These are phyloP conservation scores for Arothron firmamentum DNA, from an alignment of 2,113 vertebrate genomes.

Conservation along the genomic window DNA sequence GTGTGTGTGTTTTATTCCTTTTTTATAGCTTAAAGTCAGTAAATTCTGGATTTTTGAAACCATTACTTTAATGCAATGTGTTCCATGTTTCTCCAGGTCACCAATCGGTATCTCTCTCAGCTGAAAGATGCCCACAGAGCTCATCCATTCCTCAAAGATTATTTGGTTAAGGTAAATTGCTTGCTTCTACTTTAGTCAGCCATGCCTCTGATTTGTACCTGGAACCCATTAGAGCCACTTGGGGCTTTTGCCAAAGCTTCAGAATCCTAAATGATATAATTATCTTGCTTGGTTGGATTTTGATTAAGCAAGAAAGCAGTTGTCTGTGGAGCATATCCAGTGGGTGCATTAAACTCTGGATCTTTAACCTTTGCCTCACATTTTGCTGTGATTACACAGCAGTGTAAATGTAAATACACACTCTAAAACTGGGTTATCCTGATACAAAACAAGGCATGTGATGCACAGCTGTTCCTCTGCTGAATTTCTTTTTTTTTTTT, in stretches of 20 bases:
- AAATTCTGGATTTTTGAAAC: not conserved
- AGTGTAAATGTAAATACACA: constrained; percentile 46
- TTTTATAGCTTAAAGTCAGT: not conserved
- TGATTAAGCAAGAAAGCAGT: not conserved
- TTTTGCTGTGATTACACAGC: constrained; percentile 13
- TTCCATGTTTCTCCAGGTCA: constrained; percentile 77
- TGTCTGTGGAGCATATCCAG: constrained; percentile 35
- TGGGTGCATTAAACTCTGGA: constrained; percentile 22
- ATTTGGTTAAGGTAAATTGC: constrained; percentile 84
- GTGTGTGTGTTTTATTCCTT: not conserved
- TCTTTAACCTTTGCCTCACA: constrained; percentile 34
- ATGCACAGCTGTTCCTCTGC: constrained; percentile 22
- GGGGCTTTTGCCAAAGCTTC: not conserved
- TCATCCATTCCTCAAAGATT: constrained; percentile 93
- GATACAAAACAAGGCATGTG: constrained; percentile 15
- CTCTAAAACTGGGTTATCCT: constrained; percentile 12
- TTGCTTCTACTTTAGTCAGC: not conserved
- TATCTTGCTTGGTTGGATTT: constrained; percentile 4
- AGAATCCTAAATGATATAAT: constrained; percentile 11
- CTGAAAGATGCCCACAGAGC: constrained; percentile 88
- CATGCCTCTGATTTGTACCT: not conserved
- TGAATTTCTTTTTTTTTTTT: constrained; percentile 8
- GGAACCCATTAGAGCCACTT: too few relatives aligned
- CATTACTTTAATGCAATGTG: not conserved
- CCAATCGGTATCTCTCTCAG: constrained; percentile 93